phyloP scores from a whole-genome alignment of 2,113 vertebrate genomes.

The Tragelaphus strepsiceros region DNA sequence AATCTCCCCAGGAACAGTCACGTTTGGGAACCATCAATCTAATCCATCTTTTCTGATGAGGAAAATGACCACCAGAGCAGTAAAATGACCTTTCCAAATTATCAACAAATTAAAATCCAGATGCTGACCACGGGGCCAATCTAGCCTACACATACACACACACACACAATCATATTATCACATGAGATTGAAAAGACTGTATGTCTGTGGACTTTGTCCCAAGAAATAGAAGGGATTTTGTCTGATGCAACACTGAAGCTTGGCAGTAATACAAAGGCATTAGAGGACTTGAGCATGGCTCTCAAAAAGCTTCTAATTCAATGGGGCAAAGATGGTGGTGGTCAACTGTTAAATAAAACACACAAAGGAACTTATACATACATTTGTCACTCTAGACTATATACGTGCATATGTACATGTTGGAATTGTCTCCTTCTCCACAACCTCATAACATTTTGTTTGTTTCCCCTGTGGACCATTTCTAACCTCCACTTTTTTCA shows the following conservation, averaged over 20 bases:
- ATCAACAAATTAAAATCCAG: not conserved
- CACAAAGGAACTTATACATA: not conserved
- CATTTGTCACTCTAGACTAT: not conserved
- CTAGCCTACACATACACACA: not conserved
- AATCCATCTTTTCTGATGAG: not conserved
- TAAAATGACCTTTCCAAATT: not conserved
- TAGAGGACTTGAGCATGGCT: not conserved
- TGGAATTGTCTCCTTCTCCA: not conserved
- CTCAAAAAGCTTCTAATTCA: not conserved
- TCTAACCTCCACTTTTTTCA: not conserved
- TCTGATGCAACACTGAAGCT: not conserved
- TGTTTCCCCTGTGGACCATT: not conserved
- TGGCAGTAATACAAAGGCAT: not conserved
- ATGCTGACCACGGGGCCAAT: not conserved
- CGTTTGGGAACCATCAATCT: not conserved
- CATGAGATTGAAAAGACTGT: not conserved
- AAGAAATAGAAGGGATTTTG: constrained; percentile 5
- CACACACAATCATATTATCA: not conserved
- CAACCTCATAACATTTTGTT: not conserved
- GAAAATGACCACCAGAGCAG: not conserved
- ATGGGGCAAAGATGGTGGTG: not conserved
- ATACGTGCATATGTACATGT: not conserved
- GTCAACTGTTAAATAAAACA: not conserved
- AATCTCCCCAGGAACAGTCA: not conserved
- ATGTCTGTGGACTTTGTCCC: not conserved